A percentile compares a stretch with the other conserved stretches of the same genome.
Evolutionary conservation across 2,888 invertebrate genomes (phyloP).

Genomic region (Anthoptus insignis): DNA sequence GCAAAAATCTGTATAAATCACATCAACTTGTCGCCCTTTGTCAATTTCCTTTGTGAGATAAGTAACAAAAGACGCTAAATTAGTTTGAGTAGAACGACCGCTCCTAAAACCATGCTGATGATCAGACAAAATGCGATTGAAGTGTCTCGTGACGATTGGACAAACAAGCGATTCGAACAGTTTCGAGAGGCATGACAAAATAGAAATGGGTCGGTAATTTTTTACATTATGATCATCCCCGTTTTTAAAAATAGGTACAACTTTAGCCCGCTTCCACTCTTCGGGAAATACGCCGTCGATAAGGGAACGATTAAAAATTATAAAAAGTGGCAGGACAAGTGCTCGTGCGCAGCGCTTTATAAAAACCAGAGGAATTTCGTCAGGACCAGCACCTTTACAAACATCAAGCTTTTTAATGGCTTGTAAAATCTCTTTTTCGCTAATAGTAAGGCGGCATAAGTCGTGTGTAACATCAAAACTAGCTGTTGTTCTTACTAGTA

Average conservation of each 20-base stretch:
- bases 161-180: not conserved
- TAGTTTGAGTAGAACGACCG: conserved; percentile 11
- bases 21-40: conserved; percentile 27
- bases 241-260: conserved; percentile 1
- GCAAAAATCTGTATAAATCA: conserved; percentile 31
- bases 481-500: no score
- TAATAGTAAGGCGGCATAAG: not conserved
- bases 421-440: not conserved
- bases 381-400: conserved; percentile 26
- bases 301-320: conserved; percentile 1
- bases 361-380: conserved; percentile 28
- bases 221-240: not conserved
- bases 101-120: conserved; percentile 32
- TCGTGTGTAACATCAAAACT: no score
- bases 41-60: conserved; percentile 13
- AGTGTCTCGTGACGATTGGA: not conserved
- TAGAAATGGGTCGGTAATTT: conserved; percentile 1
- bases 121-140: not conserved
- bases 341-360: conserved; percentile 18
- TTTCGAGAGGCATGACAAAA: not conserved
- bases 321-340: not conserved
- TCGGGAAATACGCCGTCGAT: conserved; percentile 16
- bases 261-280: conserved; percentile 1
- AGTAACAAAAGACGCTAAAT: conserved; percentile 13
- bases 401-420: not conserved